Evolutionary conservation across 2,797 vertebrate genomes (phyloP).

Genomic region (Cirrhinus mrigala): DNA sequence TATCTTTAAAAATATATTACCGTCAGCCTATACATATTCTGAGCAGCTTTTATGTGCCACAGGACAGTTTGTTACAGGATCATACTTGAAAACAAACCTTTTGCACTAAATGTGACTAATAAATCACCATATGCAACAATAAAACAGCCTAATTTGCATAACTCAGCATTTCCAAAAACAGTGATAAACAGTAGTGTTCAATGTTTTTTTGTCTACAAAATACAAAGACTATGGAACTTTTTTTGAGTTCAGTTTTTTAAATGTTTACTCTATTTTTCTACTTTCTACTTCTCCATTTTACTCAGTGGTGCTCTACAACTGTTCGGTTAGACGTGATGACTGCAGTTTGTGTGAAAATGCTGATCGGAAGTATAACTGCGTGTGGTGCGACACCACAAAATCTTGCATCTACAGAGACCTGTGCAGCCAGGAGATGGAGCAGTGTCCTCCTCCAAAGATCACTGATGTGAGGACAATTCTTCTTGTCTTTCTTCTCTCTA

Average conservation of each 20-base stretch:
- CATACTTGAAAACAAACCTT: not conserved
- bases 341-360: constrained; percentile 93
- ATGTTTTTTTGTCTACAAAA: not conserved
- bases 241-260: not conserved
- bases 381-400: constrained; percentile 83
- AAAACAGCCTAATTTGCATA: constrained; percentile 17
- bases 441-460: constrained; percentile 86
- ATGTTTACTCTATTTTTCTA: not conserved
- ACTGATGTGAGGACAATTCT: constrained; percentile 77
- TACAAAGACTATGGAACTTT: not conserved
- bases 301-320: constrained; percentile 92
- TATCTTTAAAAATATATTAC: too few species aligned
- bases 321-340: constrained; percentile 90
- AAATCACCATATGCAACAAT: not conserved
- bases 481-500: too few species aligned
- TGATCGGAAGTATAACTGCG: constrained; percentile 80
- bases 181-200: not conserved
- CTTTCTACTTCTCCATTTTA: too few species aligned
- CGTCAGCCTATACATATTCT: not conserved
- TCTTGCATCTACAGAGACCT: constrained; percentile 83
- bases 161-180: not conserved
- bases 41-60: not conserved
- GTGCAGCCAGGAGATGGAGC: constrained; percentile 69
- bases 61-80: not conserved
- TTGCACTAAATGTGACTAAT: not conserved